Conservation (phyloP, 1,140 invertebrate species). For the Polyergus mexicanus region DNA sequence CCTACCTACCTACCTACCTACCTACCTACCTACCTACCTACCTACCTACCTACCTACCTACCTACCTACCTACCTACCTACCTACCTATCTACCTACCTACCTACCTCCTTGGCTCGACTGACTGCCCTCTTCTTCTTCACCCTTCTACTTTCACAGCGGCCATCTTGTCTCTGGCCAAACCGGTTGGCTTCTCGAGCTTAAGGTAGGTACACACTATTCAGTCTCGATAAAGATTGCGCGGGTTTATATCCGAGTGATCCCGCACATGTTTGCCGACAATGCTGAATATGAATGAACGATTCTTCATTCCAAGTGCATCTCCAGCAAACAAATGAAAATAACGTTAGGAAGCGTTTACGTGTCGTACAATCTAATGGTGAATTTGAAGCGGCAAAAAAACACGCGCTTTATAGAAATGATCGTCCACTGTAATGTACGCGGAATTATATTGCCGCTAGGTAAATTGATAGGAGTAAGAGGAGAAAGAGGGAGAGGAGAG, state of each 20-base stretch:
- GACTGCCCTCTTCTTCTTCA: conserved; percentile 74
- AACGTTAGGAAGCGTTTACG: background rate
- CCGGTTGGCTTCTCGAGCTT: conserved; percentile 73
- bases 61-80: conserved; percentile 53
- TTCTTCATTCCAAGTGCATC: background rate
- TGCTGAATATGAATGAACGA: conserved; percentile 43
- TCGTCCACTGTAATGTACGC: background rate
- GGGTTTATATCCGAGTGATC: conserved; percentile 9
- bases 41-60: conserved; percentile 40
- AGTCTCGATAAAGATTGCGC: background rate
- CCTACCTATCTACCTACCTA: conserved; percentile 55
- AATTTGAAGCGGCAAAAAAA: conserved; percentile 3
- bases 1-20: conserved; percentile 70
- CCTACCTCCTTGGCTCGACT: conserved; percentile 63
- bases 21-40: conserved; percentile 58
- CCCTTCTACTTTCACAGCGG: conserved; percentile 76
- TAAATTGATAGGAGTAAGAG: background rate
- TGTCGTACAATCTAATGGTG: conserved; percentile 6
- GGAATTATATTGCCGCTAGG: background rate
- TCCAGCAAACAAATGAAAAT: conserved; percentile 23
- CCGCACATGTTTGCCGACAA: conserved; percentile 46
- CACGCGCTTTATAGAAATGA: background rate
- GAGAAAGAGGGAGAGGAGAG: background rate
- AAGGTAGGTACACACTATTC: conserved; percentile 47
- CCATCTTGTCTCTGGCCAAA: conserved; percentile 78